phyloP scores from a whole-genome alignment of 1,140 invertebrate genomes.

The Argopecten irradians region DNA sequence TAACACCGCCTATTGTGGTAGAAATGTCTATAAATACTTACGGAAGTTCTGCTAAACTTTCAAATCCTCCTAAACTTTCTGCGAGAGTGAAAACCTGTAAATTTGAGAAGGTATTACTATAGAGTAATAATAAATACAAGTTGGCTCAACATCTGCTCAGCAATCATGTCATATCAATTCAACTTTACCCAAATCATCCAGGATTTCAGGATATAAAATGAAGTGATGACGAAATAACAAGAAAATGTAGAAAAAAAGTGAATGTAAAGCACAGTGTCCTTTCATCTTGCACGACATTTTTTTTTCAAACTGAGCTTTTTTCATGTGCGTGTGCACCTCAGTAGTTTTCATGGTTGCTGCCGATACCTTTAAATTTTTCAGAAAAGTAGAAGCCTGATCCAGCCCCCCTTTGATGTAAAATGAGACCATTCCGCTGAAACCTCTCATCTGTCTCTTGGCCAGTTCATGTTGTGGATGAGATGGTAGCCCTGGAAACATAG shows the following conservation, averaged over 20 bases:
- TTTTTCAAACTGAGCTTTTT: neutral
- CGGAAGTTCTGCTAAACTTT: conserved; percentile 86
- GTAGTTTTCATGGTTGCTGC: neutral
- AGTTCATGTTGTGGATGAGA: conserved; percentile 95
- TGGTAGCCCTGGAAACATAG: conserved; percentile 83
- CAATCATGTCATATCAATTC: no score
- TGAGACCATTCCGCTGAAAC: conserved; percentile 92
- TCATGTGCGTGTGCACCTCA: neutral
- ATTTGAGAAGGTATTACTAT: neutral
- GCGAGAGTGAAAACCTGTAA: conserved; percentile 86
- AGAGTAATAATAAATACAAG: no score
- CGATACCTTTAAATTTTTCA: conserved; percentile 72
- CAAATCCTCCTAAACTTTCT: conserved; percentile 96
- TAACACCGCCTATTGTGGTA: no score
- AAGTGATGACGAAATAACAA: no score
- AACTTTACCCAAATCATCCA: no score
- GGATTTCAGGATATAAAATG: no score
- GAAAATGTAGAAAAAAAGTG: no score
- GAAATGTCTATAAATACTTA: conserved; percentile 66
- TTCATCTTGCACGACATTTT: neutral
- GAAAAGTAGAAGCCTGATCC: conserved; percentile 87
- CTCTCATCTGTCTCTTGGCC: conserved; percentile 88
- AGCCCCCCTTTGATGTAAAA: conserved; percentile 80
- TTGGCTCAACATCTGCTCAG: no score
- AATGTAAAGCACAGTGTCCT: neutral